phyloP scores from a whole-genome alignment of 2,888 invertebrate species.

The Philaethria dido region DNA sequence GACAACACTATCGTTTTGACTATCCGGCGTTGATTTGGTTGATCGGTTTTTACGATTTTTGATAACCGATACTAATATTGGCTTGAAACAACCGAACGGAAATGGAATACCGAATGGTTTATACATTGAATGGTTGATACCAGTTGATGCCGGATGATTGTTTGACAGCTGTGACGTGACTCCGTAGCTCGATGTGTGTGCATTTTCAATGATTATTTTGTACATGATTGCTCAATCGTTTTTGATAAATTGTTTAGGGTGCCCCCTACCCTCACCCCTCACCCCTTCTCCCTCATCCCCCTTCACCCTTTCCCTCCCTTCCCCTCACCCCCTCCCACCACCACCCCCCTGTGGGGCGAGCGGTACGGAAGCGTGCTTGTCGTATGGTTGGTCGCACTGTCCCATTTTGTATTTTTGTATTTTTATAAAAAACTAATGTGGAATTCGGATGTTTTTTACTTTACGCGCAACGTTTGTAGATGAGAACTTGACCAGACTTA shows the following conservation, averaged over 20 bases:
- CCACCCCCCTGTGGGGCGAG: too few relatives aligned
- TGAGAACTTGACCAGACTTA: too few relatives aligned
- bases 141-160: background rate
- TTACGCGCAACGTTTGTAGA: constrained; percentile 70
- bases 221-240: constrained; percentile 78
- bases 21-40: constrained; percentile 24
- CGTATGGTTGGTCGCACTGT: constrained; percentile 78
- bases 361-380: constrained; percentile 68
- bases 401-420: constrained; percentile 84
- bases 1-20: constrained; percentile 54
- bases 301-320: too few relatives aligned
- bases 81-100: background rate
- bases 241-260: constrained; percentile 66
- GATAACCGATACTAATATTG: too few relatives aligned
- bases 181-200: constrained; percentile 51
- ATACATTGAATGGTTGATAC: background rate
- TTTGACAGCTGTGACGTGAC: constrained; percentile 14
- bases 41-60: background rate
- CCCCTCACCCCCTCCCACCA: too few relatives aligned
- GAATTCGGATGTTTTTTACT: constrained; percentile 78
- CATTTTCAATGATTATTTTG: constrained; percentile 68
- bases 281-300: too few relatives aligned
- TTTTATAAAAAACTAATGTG: constrained; percentile 81
- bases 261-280: constrained; percentile 70
- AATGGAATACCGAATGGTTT: constrained; percentile 50